Conservation (phyloP, 2,113 vertebrate genomes). For the Nyctereutes procyonoides region DNA sequence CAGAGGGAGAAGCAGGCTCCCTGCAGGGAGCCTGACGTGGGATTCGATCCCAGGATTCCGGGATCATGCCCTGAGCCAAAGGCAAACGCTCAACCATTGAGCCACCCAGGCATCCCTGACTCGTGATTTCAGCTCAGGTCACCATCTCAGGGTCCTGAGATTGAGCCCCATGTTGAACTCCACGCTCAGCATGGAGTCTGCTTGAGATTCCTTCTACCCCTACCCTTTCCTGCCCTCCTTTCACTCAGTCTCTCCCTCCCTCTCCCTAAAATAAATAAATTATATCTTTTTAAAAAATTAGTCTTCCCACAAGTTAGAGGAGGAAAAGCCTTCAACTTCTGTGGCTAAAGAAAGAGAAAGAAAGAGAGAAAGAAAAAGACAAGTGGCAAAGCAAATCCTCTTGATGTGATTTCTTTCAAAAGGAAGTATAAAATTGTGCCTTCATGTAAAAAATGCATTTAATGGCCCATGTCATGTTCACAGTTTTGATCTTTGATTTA, state of each 20-base stretch:
- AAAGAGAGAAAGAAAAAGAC: too few relatives aligned
- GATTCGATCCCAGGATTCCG: too few relatives aligned
- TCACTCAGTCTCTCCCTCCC: background rate
- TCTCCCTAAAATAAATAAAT: background rate
- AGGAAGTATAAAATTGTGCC: constrained; percentile 64
- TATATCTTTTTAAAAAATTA: constrained; percentile 34
- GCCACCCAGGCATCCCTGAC: too few relatives aligned
- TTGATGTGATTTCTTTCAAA: constrained; percentile 66
- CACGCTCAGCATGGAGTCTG: background rate
- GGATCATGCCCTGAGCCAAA: too few relatives aligned
- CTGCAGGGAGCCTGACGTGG: too few relatives aligned
- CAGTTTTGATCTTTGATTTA: background rate
- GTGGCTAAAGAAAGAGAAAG: background rate
- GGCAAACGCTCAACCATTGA: too few relatives aligned
- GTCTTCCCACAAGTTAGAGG: constrained; percentile 60
- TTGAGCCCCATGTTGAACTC: background rate
- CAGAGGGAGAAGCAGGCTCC: too few relatives aligned
- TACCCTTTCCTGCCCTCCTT: background rate
- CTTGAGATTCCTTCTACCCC: background rate
- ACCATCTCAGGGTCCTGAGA: background rate
- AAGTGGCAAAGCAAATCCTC: constrained; percentile 22
- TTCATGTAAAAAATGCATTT: constrained; percentile 57
- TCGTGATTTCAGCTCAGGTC: background rate
- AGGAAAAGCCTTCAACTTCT: constrained; percentile 76
- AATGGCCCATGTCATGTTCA: background rate